Conservation (phyloP, 2,888 invertebrate species). For the Abrostola triplasia region DNA sequence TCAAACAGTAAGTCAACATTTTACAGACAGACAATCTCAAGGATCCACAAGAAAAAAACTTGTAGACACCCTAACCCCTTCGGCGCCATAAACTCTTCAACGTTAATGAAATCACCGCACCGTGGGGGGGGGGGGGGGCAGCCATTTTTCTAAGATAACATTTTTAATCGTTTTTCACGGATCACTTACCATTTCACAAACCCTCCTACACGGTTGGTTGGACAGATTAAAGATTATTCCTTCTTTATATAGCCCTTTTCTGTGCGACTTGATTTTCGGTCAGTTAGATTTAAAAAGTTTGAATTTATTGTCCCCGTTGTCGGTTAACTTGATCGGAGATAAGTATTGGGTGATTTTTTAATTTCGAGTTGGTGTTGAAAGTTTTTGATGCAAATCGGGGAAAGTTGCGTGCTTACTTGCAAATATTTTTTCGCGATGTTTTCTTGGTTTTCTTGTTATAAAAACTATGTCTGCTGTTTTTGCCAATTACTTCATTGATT, state of each 20-base stretch:
- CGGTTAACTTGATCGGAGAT: constrained; percentile 50
- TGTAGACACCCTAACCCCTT: constrained; percentile 33
- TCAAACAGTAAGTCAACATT: no score
- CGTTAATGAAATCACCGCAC: constrained; percentile 63
- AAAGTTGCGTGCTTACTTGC: no score
- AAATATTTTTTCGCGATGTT: no score
- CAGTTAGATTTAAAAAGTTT: constrained; percentile 60
- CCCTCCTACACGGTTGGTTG: constrained; percentile 63
- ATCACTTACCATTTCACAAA: constrained; percentile 67
- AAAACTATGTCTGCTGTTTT: background rate
- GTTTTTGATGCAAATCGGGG: no score
- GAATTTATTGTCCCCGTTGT: constrained; percentile 56
- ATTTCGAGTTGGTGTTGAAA: no score
- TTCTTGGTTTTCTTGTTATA: background rate
- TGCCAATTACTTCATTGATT: no score
- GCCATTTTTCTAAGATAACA: constrained; percentile 80
- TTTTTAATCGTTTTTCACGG: constrained; percentile 78
- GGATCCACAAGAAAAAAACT: constrained; percentile 30
- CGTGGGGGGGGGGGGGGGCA: constrained; percentile 29
- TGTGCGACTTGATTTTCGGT: constrained; percentile 68
- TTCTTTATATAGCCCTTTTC: constrained; percentile 66
- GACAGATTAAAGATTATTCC: constrained; percentile 70
- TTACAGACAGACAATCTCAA: constrained; percentile 8
- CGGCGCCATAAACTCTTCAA: constrained; percentile 49
- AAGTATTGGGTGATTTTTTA: constrained; percentile 48